Evolutionary conservation across 2,797 vertebrate species (phyloP), one percentile per base, ranked within the genome.

Genomic region (Chloroceryle amazona): DNA sequence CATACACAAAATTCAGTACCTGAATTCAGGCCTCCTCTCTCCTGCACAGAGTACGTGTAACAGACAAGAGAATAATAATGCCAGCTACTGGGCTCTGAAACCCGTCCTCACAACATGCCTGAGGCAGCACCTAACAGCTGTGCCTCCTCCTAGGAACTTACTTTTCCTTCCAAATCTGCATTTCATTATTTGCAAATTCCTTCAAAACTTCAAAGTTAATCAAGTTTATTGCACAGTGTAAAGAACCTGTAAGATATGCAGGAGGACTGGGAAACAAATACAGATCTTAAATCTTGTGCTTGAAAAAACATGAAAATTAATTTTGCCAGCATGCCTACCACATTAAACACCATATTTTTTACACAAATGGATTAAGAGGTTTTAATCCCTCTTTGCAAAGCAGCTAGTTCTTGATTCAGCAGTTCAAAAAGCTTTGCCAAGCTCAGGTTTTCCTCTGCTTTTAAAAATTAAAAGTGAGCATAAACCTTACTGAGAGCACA

Each of bases 301-400:
- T 95, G 92, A 94, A 96, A 96, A 97, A 96, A 97, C 92, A 96
- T 67, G 89, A 96, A 97, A 96, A 97, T 97, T 97, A 95, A 96
- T 97, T 97, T 96, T 94, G 93, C 78, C 95, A 93, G 96, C 85
- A 90, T 93, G 91, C 78, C 92, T 97, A 93, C 91, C 95, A 97
- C 93, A 97, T 96, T 96, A 95, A 96, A 97, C 85, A 96, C 80
- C 42, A 61, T 95, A 95, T 85, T 94, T 93, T 94, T 90, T 91
- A 72, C 90, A 90, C 86, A 93, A 93, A 97, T 90, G 85, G 96
- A 98, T 97, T 97, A 95, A 93, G 96, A 97, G 72, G 86, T 93
- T 97, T 97, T 97, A 97, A 96, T 96, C 96, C 89, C 42, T 82
- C 74, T 95, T 91, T 88, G 89, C 92, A 97, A 93, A 93, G 86